phyloP scores from a whole-genome alignment of 2,797 vertebrate species.

The Smutsia gigantea region DNA sequence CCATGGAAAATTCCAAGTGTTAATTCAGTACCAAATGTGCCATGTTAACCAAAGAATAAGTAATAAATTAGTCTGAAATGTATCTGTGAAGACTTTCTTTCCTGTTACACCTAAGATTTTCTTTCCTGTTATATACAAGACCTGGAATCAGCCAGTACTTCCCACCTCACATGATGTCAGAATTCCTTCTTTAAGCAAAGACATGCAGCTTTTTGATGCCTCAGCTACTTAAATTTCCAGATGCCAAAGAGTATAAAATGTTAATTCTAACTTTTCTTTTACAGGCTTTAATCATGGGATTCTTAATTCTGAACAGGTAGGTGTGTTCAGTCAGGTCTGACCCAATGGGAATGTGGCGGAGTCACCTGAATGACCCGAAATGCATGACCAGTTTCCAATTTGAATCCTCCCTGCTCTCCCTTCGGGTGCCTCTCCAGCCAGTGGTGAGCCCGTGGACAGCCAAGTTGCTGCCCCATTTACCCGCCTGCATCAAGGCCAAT shows the following conservation, averaged over 20 bases:
- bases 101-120: neutral
- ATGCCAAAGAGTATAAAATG: neutral
- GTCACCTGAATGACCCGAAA: neutral
- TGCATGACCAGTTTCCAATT: neutral
- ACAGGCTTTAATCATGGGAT: neutral
- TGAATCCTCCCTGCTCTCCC: conserved; percentile 9
- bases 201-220: neutral
- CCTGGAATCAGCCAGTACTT: neutral
- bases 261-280: neutral
- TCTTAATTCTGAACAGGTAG: conserved; percentile 15
- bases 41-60: neutral
- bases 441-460: neutral
- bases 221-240: neutral
- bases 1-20: conserved; percentile 31
- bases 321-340: neutral
- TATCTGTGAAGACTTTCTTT: neutral
- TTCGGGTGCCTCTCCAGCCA: neutral
- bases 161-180: neutral
- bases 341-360: neutral
- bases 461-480: neutral
- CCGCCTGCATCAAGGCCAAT: neutral
- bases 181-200: conserved; percentile 29
- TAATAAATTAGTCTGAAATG: neutral
- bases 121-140: neutral
- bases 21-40: conserved; percentile 43